Evolutionary conservation across 2,113 vertebrate genomes (phyloP).

Genomic region (Shinisaurus crocodilurus): DNA sequence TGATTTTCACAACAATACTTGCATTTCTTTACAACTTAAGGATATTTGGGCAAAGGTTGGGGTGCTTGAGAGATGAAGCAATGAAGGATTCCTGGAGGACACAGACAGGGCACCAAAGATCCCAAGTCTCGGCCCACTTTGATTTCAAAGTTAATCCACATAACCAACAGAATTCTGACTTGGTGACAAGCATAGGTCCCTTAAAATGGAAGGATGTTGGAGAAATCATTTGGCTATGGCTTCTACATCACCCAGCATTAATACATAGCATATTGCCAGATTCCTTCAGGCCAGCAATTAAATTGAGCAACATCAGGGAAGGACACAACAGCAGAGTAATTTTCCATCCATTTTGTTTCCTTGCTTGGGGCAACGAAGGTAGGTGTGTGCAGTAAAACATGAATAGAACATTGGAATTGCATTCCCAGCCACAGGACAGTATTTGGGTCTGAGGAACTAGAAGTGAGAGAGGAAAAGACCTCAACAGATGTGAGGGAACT

Average conservation of each 20-base stretch:
- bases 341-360: not conserved
- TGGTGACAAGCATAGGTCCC: not conserved
- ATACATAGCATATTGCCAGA: not conserved
- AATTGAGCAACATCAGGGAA: not conserved
- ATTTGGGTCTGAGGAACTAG: not conserved
- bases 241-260: not conserved
- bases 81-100: not conserved
- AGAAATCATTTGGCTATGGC: too few species aligned
- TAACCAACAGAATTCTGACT: not conserved
- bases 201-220: not conserved
- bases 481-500: not conserved
- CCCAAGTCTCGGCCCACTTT: too few species aligned
- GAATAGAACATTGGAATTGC: not conserved
- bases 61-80: not conserved
- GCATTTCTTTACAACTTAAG: not conserved
- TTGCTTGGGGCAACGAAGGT: not conserved
- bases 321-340: not conserved
- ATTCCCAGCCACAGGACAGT: not conserved
- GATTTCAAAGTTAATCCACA: not conserved
- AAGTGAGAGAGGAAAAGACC: too few species aligned
- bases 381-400: not conserved
- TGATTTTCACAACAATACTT: not conserved
- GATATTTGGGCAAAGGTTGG: not conserved
- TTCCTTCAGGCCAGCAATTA: not conserved
- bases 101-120: not conserved